Conservation (phyloP, 2,113 vertebrate genomes). For the Neolamprologus brichardi region DNA sequence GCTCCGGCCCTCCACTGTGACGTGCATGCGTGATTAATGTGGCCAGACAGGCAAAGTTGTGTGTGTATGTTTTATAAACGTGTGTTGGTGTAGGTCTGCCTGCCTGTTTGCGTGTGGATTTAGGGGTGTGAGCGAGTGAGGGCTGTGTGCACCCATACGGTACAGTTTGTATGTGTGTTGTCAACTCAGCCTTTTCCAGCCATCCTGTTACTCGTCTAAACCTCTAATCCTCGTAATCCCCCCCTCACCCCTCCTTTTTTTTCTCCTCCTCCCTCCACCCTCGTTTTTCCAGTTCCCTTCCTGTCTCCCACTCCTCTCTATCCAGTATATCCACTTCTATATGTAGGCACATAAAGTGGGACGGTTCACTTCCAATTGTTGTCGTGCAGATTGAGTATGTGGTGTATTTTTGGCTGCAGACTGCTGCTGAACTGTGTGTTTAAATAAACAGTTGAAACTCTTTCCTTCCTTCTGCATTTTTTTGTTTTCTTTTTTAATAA, state of each 20-base stretch:
- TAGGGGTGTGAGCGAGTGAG: background rate
- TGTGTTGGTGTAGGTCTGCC: background rate
- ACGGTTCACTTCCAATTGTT: background rate
- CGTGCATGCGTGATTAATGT: constrained; percentile 19
- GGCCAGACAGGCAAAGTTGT: constrained; percentile 26
- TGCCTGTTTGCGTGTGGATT: background rate
- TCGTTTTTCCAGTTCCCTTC: background rate
- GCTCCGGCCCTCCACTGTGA: constrained; percentile 7
- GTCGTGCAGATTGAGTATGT: background rate
- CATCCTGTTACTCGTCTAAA: constrained; percentile 37
- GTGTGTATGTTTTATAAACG: background rate
- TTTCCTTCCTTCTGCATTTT: background rate
- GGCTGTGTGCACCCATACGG: background rate
- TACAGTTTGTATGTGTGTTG: constrained; percentile 14
- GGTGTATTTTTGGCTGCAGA: background rate
- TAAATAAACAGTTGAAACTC: background rate
- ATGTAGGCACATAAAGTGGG: background rate
- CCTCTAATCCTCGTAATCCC: constrained; percentile 56
- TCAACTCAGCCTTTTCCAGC: constrained; percentile 59
- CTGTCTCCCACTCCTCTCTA: background rate
- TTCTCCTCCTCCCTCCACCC: background rate
- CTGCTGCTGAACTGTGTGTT: background rate
- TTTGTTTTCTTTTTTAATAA: background rate
- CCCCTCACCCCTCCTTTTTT: background rate
- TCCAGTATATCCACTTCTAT: background rate